A percentile compares a stretch with the other conserved stretches of the same genome.
Conservation (phyloP, 2,797 vertebrate species). For the Halcyon badia region DNA sequence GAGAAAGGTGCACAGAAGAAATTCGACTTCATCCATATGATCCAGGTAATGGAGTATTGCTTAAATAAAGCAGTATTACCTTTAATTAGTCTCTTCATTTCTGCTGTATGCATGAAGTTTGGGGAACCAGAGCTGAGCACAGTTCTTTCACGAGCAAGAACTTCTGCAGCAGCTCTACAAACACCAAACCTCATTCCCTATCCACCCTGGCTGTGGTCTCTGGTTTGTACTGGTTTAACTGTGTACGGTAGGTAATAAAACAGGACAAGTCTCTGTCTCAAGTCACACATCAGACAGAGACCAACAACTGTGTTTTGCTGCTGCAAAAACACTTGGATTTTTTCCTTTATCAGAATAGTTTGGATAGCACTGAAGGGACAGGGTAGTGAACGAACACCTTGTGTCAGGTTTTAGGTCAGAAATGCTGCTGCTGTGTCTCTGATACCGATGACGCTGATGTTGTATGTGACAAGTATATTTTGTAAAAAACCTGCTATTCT, state of each 20-base stretch:
- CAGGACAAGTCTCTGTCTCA: not conserved
- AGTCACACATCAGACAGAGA: rapidly evolving
- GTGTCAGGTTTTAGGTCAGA: not conserved
- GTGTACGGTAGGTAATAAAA: not conserved
- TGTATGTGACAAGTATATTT: not conserved
- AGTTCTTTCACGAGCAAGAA: not conserved
- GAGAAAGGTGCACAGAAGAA: slow-evolving; percentile 80
- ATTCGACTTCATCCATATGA: slow-evolving; percentile 91
- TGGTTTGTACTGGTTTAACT: not conserved
- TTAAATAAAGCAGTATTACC: not conserved
- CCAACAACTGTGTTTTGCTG: not conserved
- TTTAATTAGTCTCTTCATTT: not conserved
- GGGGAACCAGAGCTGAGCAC: not conserved
- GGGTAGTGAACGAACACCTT: not conserved
- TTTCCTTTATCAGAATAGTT: not conserved
- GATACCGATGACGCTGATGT: not conserved
- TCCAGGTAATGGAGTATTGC: slow-evolving; percentile 81
- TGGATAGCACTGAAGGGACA: not conserved
- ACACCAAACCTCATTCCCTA: not conserved
- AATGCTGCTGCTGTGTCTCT: not conserved
- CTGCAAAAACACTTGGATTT: not conserved
- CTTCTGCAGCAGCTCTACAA: not conserved
- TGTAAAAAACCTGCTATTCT: not conserved
- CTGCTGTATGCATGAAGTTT: not conserved
- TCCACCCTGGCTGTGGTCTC: not conserved